phyloP scores from a whole-genome alignment of 2,888 invertebrate species.

The Synergus itoensis region DNA sequence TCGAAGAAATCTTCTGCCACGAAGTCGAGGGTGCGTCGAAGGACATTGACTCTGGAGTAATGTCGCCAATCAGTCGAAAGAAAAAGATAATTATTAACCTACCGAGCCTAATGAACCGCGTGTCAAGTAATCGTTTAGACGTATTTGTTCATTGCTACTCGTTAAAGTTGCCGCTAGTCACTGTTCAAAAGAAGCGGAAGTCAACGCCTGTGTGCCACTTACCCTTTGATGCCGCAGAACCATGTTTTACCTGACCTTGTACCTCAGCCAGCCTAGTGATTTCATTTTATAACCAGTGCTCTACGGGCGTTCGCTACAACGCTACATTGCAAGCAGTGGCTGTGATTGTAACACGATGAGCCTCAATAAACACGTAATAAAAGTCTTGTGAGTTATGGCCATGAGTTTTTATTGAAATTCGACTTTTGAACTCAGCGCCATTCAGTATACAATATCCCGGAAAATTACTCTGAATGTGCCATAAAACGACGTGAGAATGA shows the following conservation, averaged over 20 bases:
- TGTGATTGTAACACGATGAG: constrained; percentile 41
- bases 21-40: constrained; percentile 34
- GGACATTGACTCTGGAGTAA: constrained; percentile 40
- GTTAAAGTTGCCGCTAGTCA: constrained; percentile 38
- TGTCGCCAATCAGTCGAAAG: constrained; percentile 35
- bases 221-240: constrained; percentile 41
- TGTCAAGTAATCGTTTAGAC: constrained; percentile 38
- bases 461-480: constrained; percentile 27
- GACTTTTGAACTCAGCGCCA: constrained; percentile 36
- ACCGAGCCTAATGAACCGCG: constrained; percentile 35
- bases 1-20: constrained; percentile 8
- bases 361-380: constrained; percentile 41
- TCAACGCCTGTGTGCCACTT: constrained; percentile 35
- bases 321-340: constrained; percentile 33
- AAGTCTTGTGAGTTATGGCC: constrained; percentile 33
- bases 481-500: constrained; percentile 30
- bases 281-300: constrained; percentile 41
- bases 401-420: constrained; percentile 30
- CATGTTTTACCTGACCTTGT: constrained; percentile 41
- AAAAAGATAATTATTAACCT: constrained; percentile 39
- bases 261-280: constrained; percentile 39
- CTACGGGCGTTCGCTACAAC: constrained; percentile 22
- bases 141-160: constrained; percentile 36
- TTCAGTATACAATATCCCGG: constrained; percentile 22
- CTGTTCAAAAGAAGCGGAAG: constrained; percentile 38